Percentiles rank a stretch among this genome's conserved stretches.
Conservation (phyloP, 2,888 invertebrate species). For the Spisula subtruncata region DNA sequence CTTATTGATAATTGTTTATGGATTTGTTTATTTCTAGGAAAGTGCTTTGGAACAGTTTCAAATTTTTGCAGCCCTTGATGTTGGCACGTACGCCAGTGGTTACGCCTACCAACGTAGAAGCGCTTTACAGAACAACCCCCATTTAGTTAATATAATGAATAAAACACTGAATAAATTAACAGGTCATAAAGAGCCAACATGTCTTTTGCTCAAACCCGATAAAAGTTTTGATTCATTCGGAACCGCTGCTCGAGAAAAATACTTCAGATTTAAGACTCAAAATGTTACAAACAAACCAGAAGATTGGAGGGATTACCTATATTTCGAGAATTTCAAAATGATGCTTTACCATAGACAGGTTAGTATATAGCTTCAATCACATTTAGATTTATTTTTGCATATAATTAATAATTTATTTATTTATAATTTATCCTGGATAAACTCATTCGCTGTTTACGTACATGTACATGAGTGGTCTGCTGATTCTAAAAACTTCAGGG, state of each 20-base stretch:
- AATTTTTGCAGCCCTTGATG: constrained; percentile 49
- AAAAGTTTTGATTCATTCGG: constrained; percentile 29
- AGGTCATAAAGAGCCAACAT: not conserved
- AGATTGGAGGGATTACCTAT: not conserved
- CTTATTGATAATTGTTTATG: too few species aligned
- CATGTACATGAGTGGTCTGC: too few species aligned
- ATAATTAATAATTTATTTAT: too few species aligned
- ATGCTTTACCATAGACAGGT: not conserved
- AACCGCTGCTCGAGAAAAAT: constrained; percentile 34
- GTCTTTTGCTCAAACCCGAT: constrained; percentile 7
- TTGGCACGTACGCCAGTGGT: constrained; percentile 51
- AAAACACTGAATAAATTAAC: not conserved
- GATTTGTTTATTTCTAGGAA: too few species aligned
- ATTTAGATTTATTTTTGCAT: too few species aligned
- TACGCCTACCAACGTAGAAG: constrained; percentile 45
- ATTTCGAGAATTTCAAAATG: constrained; percentile 39
- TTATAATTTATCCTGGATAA: too few species aligned
- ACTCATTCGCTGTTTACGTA: too few species aligned
- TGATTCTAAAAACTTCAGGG: too few species aligned
- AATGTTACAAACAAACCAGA: not conserved
- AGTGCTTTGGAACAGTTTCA: too few species aligned
- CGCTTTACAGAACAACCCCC: constrained; percentile 23
- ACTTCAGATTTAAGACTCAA: not conserved
- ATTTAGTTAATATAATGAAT: constrained; percentile 17
- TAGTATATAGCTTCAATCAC: too few species aligned